Evolutionary conservation across 2,113 vertebrate species (phyloP), one percentile per base, ranked within the genome.

Genomic region (Choloepus hoffmanni): DNA sequence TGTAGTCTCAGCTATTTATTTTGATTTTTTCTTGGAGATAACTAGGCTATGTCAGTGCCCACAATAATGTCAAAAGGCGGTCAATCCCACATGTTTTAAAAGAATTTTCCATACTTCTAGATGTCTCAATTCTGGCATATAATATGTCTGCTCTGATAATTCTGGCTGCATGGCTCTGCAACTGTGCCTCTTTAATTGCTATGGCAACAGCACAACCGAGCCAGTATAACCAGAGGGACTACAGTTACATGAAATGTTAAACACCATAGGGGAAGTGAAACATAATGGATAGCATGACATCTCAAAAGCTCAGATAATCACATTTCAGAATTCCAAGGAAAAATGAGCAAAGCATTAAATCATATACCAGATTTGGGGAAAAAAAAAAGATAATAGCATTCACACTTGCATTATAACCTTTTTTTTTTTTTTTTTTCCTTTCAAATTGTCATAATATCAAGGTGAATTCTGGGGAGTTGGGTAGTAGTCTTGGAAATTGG

Each of bases 151-250:
- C 58, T 33, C 9, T 73, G 19, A 86, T 85, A 26, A 76, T 79
- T 30, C 74, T 72, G 77, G 74, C 73, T 85, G 45, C 67, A 23
- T 86, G 58, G 24, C 77, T 85, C 15, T 50, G 26, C 5, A 14
- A 67, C 24, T 79, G 43, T n/a, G 50, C 24, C 67, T 88, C 23
- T 82, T 84, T 93, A 93, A 95, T 93, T 94, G 74, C 83, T 89
- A 96, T 92, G 88, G 89, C 67, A 97, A 96, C 89, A 67, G 58
- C 74, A 83, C 28, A 65, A 7, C 55, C 74, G 70, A 86, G 58
- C 21, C 83, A 62, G 14, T 85, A 48, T 72, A 88, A 76, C 19
- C 43, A 85, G 67, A 36, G 48, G 85, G 55, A 63, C 48, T 70
- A 14, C 6, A 53, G 43, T 92, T 76, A 50, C 36, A 58, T 4